These are phyloP conservation scores for Charaxes varanes DNA, from an alignment of 1,140 invertebrate species.

Conservation along the genomic window DNA sequence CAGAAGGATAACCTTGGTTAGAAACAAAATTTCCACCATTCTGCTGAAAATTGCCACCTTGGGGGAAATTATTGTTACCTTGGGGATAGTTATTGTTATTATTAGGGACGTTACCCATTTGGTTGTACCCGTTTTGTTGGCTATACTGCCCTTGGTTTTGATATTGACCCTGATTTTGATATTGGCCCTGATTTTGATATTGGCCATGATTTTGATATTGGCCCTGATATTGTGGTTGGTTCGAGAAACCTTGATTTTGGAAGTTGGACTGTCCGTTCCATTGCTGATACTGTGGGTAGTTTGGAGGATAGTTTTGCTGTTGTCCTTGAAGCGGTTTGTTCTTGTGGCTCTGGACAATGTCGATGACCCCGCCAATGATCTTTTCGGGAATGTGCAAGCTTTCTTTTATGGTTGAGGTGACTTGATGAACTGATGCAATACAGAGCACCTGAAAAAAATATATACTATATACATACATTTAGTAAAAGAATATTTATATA, in stretches of 20 bases:
- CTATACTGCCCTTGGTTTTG: slow-evolving; percentile 31
- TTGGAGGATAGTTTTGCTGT: slow-evolving; percentile 25
- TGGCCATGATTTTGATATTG: slow-evolving; percentile 31
- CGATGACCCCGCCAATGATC: slow-evolving; percentile 57
- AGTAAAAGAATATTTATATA: too few relatives aligned
- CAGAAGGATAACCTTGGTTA: slow-evolving; percentile 19
- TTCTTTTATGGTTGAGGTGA: slow-evolving; percentile 29
- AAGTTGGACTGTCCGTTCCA: slow-evolving; percentile 29
- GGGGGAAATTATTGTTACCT: slow-evolving; percentile 1
- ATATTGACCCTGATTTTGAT: slow-evolving; percentile 22
- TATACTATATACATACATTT: too few relatives aligned
- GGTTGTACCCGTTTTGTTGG: slow-evolving; percentile 27
- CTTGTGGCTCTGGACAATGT: slow-evolving; percentile 59
- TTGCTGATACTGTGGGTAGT: slow-evolving; percentile 30
- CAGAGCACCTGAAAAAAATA: slow-evolving; percentile 27
- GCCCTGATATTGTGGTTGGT: slow-evolving; percentile 27
- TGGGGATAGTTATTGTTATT: slow-evolving; percentile 15
- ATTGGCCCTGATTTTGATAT: slow-evolving; percentile 21
- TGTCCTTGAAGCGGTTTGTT: slow-evolving; percentile 32
- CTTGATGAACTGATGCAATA: slow-evolving; percentile 12
- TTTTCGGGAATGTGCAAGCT: slow-evolving; percentile 50
- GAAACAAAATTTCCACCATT: neutral
- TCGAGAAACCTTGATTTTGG: slow-evolving; percentile 24
- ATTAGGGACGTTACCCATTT: slow-evolving; percentile 17
- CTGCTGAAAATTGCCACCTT: neutral